A percentile compares a stretch with the other conserved stretches of the same genome.
phyloP scores from a whole-genome alignment of 2,888 invertebrate genomes.

The Epicampocera succincta region DNA sequence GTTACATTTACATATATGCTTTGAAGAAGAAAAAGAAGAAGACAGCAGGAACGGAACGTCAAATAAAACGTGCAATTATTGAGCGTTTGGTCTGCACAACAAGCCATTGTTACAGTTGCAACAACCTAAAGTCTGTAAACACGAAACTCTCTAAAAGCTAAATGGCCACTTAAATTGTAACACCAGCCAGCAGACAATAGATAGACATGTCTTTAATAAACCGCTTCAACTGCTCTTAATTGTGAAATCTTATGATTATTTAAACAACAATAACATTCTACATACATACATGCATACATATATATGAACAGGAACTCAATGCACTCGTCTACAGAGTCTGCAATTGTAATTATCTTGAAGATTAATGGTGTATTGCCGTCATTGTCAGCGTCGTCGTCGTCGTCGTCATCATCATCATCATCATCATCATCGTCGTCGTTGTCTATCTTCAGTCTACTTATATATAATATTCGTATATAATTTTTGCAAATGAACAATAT shows the following conservation, averaged over 20 bases:
- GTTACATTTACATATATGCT: background rate
- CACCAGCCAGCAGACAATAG: background rate
- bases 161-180: slow-evolving; percentile 4
- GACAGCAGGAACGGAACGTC: background rate
- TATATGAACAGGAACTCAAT: slow-evolving; percentile 7
- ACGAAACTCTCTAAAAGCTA: background rate
- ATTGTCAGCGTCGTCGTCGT: no score
- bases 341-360: slow-evolving; percentile 20
- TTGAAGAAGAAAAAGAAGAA: background rate
- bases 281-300: no score
- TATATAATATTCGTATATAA: background rate
- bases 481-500: background rate
- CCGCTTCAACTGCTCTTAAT: slow-evolving; percentile 29
- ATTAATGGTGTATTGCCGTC: slow-evolving; percentile 14
- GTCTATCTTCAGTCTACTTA: slow-evolving; percentile 44
- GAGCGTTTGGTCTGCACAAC: background rate
- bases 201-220: slow-evolving; percentile 11
- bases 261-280: slow-evolving; percentile 15
- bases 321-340: background rate
- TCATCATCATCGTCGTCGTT: no score
- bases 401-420: no score
- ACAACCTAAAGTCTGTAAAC: background rate
- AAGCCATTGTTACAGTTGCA: slow-evolving; percentile 4
- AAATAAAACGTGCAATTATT: slow-evolving; percentile 4
- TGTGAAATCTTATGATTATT: slow-evolving; percentile 49